Evolutionary conservation across 2,113 vertebrate species (phyloP).

Genomic region (Macaca mulatta): DNA sequence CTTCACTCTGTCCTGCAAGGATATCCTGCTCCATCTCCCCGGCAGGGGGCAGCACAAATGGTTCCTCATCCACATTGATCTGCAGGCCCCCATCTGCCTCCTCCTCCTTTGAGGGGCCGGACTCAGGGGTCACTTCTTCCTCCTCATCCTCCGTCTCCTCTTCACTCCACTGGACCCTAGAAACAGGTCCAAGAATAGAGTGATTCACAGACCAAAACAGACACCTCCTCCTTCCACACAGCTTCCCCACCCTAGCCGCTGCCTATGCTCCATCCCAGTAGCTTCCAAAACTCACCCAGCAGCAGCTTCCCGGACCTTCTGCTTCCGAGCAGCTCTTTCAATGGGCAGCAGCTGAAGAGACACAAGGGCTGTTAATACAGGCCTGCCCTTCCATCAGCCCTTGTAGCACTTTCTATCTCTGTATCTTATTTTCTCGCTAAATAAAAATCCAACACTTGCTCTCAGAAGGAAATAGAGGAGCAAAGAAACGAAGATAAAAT

Average conservation of each 20-base stretch:
- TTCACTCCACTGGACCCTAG: slow-evolving; percentile 81
- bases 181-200: background rate
- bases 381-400: background rate
- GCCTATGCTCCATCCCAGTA: background rate
- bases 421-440: background rate
- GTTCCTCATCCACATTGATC: slow-evolving; percentile 90
- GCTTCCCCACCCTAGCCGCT: background rate
- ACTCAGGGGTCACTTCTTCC: background rate
- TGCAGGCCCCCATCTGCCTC: slow-evolving; percentile 86
- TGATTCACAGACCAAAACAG: background rate
- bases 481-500: background rate
- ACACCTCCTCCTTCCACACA: background rate
- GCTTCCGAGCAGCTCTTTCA: slow-evolving; percentile 91
- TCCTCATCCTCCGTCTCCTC: slow-evolving; percentile 81
- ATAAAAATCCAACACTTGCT: background rate
- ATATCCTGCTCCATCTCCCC: no score
- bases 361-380: slow-evolving; percentile 10
- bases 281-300: slow-evolving; percentile 40
- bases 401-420: background rate
- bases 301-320: slow-evolving; percentile 78
- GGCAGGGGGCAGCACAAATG: slow-evolving; percentile 87
- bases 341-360: slow-evolving; percentile 93
- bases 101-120: slow-evolving; percentile 54
- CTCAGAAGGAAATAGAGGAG: background rate
- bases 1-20: no score